Evolutionary conservation across 2,797 vertebrate species (phyloP).

Genomic region (Esox masquinongy): DNA sequence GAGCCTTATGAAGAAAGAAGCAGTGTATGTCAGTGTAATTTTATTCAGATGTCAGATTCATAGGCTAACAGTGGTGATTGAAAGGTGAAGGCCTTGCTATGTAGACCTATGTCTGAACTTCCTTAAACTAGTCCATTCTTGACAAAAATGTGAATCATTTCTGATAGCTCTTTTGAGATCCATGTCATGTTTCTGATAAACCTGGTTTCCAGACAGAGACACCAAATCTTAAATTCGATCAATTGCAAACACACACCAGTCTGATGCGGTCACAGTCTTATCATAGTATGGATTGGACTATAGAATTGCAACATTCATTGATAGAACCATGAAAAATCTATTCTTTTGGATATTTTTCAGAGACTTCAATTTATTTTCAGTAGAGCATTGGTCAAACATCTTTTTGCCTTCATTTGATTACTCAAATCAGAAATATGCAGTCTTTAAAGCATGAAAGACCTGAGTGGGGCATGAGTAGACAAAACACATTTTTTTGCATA

Average conservation of each 20-base stretch:
- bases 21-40: background rate
- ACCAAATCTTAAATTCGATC: background rate
- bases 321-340: background rate
- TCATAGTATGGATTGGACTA: background rate
- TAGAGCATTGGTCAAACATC: background rate
- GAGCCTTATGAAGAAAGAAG: slow-evolving; percentile 7
- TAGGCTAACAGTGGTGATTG: background rate
- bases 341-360: background rate
- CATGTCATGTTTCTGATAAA: background rate
- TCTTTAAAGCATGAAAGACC: background rate
- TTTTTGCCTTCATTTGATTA: background rate
- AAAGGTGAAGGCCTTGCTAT: background rate
- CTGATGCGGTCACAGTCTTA: background rate
- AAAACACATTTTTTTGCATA: background rate
- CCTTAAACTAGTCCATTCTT: background rate
- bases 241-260: background rate
- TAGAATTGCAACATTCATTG: background rate
- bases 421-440: background rate
- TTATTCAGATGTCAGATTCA: background rate
- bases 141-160: background rate
- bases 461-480: background rate
- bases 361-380: background rate
- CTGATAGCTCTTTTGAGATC: background rate
- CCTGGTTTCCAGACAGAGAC: background rate
- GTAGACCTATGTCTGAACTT: background rate